These are phyloP conservation scores for Spilogale gracilis DNA, from an alignment of 2,113 vertebrate species.

Conservation along the genomic window DNA sequence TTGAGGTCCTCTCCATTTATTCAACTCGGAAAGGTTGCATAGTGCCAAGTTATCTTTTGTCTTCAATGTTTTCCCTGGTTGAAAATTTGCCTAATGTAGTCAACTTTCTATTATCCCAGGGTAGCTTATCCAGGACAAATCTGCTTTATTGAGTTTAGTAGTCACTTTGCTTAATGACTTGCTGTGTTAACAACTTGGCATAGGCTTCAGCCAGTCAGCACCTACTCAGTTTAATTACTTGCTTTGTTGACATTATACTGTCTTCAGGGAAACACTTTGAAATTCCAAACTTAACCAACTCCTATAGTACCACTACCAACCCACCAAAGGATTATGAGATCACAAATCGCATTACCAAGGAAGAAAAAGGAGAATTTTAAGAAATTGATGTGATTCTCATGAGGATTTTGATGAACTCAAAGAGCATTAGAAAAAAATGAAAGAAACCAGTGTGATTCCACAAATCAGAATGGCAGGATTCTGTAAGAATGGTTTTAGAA, in stretches of 20 bases:
- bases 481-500: slow-evolving; percentile 8
- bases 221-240: slow-evolving; percentile 63
- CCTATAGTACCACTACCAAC: background rate
- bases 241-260: slow-evolving; percentile 59
- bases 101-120: slow-evolving; percentile 41
- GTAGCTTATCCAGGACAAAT: slow-evolving; percentile 51
- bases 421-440: background rate
- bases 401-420: slow-evolving; percentile 27
- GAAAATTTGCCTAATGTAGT: slow-evolving; percentile 52
- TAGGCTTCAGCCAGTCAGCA: slow-evolving; percentile 53
- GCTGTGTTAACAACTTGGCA: slow-evolving; percentile 71
- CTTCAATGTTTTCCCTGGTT: background rate
- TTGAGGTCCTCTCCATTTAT: background rate
- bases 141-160: slow-evolving; percentile 59
- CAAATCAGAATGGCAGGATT: background rate
- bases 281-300: slow-evolving; percentile 32
- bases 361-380: slow-evolving; percentile 49
- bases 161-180: slow-evolving; percentile 72
- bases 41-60: background rate
- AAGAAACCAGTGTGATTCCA: background rate
- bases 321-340: background rate
- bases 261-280: slow-evolving; percentile 48
- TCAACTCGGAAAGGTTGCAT: background rate
- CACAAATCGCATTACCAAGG: background rate
- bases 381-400: background rate